phyloP scores from a whole-genome alignment of 2,113 vertebrate genomes.

The Caretta caretta region DNA sequence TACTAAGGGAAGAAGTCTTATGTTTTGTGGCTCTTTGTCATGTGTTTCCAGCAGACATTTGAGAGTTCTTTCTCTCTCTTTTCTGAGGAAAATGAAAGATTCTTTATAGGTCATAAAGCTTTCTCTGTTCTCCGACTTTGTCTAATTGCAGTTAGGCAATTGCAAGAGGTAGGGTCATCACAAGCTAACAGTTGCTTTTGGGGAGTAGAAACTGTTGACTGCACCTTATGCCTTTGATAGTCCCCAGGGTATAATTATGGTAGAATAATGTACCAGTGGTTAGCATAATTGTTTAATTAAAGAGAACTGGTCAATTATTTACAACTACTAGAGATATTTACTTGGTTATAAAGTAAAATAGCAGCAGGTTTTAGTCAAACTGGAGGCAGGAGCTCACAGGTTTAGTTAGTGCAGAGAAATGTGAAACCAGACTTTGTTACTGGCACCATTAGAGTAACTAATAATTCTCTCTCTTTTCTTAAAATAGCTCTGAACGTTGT shows the following conservation, averaged over 20 bases:
- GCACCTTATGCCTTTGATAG: neutral
- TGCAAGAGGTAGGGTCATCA: neutral
- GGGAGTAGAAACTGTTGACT: neutral
- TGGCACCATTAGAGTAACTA: neutral
- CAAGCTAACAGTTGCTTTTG: neutral
- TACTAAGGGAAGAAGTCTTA: neutral
- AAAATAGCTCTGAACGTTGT: neutral
- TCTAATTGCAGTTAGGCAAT: neutral
- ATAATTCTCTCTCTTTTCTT: neutral
- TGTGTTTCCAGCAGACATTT: neutral
- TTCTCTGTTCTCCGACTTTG: neutral
- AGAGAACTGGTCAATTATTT: neutral
- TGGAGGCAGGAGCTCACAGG: neutral
- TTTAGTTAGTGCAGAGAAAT: neutral
- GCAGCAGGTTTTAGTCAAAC: neutral
- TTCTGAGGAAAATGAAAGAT: neutral
- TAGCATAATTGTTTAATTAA: conserved; percentile 19
- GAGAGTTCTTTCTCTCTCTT: neutral
- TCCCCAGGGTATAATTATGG: neutral
- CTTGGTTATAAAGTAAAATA: neutral
- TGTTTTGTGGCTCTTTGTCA: neutral
- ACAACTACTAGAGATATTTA: neutral
- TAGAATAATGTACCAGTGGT: neutral
- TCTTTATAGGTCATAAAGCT: neutral
- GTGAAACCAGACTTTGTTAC: neutral